Conservation (phyloP, 1,140 invertebrate species). For the Nephotettix cincticeps region DNA sequence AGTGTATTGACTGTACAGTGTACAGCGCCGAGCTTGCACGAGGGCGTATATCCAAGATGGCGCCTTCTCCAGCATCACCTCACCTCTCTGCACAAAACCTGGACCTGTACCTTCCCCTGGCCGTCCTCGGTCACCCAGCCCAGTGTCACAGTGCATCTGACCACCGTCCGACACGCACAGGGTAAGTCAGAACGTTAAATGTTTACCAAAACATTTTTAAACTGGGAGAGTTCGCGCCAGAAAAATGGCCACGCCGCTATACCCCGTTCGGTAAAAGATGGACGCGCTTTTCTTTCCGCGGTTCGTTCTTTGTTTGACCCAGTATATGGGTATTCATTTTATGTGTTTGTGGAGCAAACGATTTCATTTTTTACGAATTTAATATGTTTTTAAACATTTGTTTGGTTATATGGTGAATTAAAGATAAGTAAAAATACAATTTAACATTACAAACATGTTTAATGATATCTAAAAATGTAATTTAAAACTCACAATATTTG, state of each 20-base stretch:
- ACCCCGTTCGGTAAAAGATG: conserved; percentile 14
- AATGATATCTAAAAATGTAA: no score
- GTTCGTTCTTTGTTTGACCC: neutral
- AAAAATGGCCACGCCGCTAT: conserved; percentile 1
- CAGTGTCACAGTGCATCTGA: no score
- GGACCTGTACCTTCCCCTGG: neutral
- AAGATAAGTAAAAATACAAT: no score
- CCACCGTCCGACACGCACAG: no score
- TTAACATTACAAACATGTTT: no score
- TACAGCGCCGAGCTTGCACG: neutral
- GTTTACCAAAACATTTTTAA: neutral
- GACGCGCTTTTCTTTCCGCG: conserved; percentile 6
- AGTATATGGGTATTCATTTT: no score
- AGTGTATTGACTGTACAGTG: conserved; percentile 16
- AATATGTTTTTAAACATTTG: no score
- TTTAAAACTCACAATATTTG: no score
- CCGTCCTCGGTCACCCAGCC: neutral
- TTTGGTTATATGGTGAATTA: no score
- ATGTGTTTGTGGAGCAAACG: no score
- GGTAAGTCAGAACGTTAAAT: no score
- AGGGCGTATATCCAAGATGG: conserved; percentile 23
- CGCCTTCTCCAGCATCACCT: neutral
- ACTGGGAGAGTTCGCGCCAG: neutral
- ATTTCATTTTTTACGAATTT: no score
- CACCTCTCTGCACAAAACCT: conserved; percentile 5